Percentiles rank a stretch among this genome's conserved stretches.
phyloP scores from a whole-genome alignment of 1,140 invertebrate genomes.

The Musca domestica region DNA sequence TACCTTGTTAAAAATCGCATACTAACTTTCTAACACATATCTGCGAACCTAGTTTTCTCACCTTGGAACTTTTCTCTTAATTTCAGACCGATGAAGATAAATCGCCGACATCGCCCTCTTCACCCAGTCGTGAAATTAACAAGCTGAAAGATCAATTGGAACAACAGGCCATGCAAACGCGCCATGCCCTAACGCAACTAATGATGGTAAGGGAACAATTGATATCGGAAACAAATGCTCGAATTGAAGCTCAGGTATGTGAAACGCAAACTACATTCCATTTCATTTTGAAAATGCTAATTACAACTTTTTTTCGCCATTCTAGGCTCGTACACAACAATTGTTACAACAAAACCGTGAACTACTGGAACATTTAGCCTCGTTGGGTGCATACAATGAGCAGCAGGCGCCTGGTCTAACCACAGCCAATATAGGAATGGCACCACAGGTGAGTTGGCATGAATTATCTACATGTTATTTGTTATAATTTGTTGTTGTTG shows the following conservation, averaged over 20 bases:
- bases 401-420: constrained; percentile 49
- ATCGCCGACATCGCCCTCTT: constrained; percentile 60
- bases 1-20: no score
- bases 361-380: constrained; percentile 87
- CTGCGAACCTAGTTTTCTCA: no score
- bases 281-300: not conserved
- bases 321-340: constrained; percentile 87
- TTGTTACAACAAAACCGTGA: constrained; percentile 92
- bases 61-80: not conserved
- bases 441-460: constrained; percentile 59
- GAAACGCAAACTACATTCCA: not conserved
- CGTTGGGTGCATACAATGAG: constrained; percentile 66
- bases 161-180: constrained; percentile 90
- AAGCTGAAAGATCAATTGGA: constrained; percentile 86
- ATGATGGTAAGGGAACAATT: constrained; percentile 90
- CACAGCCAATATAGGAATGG: constrained; percentile 61
- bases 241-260: constrained; percentile 86
- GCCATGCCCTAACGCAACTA: constrained; percentile 88
- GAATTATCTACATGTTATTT: not conserved
- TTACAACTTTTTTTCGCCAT: not conserved
- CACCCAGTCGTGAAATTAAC: constrained; percentile 68
- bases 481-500: constrained; percentile 9
- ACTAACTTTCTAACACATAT: no score
- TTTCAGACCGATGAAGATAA: constrained; percentile 49
- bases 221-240: constrained; percentile 87